Evolutionary conservation across 2,888 invertebrate genomes (phyloP), one percentile per base, ranked within the genome.

Genomic region (Tupiocoris notatus): DNA sequence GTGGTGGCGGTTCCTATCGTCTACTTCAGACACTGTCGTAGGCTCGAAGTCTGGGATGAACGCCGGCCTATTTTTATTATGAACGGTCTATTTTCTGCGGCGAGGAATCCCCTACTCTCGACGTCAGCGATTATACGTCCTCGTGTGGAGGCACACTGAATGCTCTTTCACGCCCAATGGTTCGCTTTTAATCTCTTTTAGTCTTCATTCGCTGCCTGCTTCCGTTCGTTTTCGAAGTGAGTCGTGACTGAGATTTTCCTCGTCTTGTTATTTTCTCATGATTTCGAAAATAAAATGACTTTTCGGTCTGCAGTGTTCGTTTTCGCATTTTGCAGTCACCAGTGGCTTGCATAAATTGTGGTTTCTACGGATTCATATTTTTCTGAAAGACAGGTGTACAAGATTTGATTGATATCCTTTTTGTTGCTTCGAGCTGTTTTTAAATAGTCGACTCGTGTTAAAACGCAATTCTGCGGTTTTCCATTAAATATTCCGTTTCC

Each of bases 11-110:
- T 63, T 54, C 73, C 73, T 62, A 39, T 56, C 63, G 73, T 9
- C 70, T 22, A 20, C 39, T 17, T 24, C 6, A 17, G 62, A 62
- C 18, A 73, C 73, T 21, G 22, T 17, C 54, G 54, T 62, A 73
- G 73, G 73, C 73, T 62, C 62, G 73, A 63, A 61, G 73, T 73
- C 73, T 73, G 73, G 73, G 73, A 25, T n/a, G n/a, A 73, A 73
- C 62, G 62, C 62, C 25, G 23, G 73, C 73, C 73, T 73, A 73
- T 73, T 73, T 73, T 61, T 73, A 39, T 39, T 39, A 73, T 21
- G 61, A 54, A 39, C 39, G 9, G 73, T 61, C 73, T 73, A 73
- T 73, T 73, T 73, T 62, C 73, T 73, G 62, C 73, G 54, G 24
- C 73, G 20, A 73, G 73, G 73, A 73, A 73, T 73, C 73, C 73